Conservation (phyloP, 2,888 invertebrate species). For the Epinotia brunnichana region DNA sequence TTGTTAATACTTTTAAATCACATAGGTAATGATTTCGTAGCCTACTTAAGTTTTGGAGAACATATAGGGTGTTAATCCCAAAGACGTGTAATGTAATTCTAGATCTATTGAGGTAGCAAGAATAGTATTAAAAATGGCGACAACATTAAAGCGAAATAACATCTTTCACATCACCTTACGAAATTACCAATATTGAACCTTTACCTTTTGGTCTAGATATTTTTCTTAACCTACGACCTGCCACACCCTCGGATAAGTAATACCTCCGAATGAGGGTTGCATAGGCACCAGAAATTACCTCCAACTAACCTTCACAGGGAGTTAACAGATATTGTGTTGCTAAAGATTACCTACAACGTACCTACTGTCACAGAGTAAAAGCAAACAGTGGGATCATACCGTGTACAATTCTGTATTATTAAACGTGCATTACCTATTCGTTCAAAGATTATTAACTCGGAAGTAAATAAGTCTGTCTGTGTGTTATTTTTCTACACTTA, state of each 20-base stretch:
- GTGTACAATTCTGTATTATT: too few relatives aligned
- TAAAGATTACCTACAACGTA: conserved; percentile 28
- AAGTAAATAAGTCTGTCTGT: too few relatives aligned
- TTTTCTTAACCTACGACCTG: neutral
- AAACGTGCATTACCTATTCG: too few relatives aligned
- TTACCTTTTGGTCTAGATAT: neutral
- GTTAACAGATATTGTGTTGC: conserved; percentile 41
- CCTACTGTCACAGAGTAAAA: conserved; percentile 1
- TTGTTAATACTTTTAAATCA: too few relatives aligned
- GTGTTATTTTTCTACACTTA: too few relatives aligned
- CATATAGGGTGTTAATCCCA: neutral
- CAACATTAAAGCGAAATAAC: neutral
- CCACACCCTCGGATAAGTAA: neutral
- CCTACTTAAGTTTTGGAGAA: too few relatives aligned
- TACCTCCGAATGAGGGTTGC: conserved; percentile 10
- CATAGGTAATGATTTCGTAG: too few relatives aligned
- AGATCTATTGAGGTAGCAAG: neutral
- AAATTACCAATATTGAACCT: neutral
- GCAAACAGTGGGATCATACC: conserved; percentile 5
- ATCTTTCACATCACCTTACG: neutral
- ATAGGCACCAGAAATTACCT: conserved; percentile 30
- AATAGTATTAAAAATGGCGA: neutral
- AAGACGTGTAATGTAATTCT: neutral
- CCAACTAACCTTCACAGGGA: conserved; percentile 31
- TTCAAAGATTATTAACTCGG: too few relatives aligned